Evolutionary conservation across 2,113 vertebrate genomes (phyloP).

Genomic region (Dromaius novaehollandiae): DNA sequence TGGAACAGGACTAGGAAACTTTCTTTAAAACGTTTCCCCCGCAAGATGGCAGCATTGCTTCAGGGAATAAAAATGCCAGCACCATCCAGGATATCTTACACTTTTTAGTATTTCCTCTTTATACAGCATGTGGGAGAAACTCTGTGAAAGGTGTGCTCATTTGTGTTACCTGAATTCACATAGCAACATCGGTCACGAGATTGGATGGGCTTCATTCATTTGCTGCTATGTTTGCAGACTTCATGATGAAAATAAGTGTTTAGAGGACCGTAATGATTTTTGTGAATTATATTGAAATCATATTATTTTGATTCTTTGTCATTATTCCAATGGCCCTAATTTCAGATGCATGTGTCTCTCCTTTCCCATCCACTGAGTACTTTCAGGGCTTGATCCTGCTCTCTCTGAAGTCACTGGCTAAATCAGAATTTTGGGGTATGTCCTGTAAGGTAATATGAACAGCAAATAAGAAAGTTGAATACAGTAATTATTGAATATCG

Average conservation of each 20-base stretch:
- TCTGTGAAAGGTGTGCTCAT: background rate
- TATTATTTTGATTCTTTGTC: background rate
- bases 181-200: background rate
- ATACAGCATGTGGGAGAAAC: background rate
- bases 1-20: background rate
- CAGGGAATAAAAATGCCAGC: background rate
- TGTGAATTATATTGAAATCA: background rate
- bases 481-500: background rate
- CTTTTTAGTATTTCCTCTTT: background rate
- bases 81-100: background rate
- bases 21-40: background rate
- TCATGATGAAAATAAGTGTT: background rate
- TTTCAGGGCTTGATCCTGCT: background rate
- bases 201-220: background rate
- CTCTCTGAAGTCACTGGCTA: background rate
- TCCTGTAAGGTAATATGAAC: background rate
- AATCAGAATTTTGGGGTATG: background rate
- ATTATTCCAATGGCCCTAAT: background rate
- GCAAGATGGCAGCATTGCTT: slow-evolving; percentile 65
- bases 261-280: background rate
- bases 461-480: background rate
- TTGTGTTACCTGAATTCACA: background rate
- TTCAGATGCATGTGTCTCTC: background rate
- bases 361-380: background rate
- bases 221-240: background rate